These are phyloP conservation scores for Chaitophorus viminalis DNA, from an alignment of 2,888 invertebrate genomes.

Conservation along the genomic window DNA sequence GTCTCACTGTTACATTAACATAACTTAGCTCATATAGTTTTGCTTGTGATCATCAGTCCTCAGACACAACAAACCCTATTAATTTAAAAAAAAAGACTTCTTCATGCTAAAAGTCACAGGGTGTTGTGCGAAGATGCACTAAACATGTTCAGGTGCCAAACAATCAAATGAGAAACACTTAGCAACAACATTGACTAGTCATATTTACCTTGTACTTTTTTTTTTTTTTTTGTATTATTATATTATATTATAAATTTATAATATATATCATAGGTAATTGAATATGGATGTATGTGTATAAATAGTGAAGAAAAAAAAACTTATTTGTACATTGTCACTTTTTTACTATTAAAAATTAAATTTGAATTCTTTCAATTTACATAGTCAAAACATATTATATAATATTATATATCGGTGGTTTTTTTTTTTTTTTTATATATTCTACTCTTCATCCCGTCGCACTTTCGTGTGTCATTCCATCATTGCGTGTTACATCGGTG, in stretches of 20 bases:
- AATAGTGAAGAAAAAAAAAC: slow-evolving; percentile 37
- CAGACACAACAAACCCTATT: not conserved
- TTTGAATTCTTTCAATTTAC: slow-evolving; percentile 58
- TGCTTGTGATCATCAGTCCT: no score
- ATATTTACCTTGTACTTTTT: slow-evolving; percentile 43
- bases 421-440: not conserved
- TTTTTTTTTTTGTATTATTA: not conserved
- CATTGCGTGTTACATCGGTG: no score
- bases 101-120: slow-evolving; percentile 6
- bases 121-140: not conserved
- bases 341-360: slow-evolving; percentile 60
- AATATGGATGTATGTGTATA: slow-evolving; percentile 1
- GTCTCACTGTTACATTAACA: not conserved
- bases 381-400: not conserved
- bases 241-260: no score
- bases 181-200: slow-evolving; percentile 31
- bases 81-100: not conserved
- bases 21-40: slow-evolving; percentile 8
- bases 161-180: slow-evolving; percentile 53
- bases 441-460: not conserved
- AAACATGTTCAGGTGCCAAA: slow-evolving; percentile 5
- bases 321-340: slow-evolving; percentile 58
- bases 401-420: not conserved
- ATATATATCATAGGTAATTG: slow-evolving; percentile 9
- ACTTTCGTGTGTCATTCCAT: no score